phyloP scores from a whole-genome alignment of 2,888 invertebrate species.

The Coleophora deauratella region DNA sequence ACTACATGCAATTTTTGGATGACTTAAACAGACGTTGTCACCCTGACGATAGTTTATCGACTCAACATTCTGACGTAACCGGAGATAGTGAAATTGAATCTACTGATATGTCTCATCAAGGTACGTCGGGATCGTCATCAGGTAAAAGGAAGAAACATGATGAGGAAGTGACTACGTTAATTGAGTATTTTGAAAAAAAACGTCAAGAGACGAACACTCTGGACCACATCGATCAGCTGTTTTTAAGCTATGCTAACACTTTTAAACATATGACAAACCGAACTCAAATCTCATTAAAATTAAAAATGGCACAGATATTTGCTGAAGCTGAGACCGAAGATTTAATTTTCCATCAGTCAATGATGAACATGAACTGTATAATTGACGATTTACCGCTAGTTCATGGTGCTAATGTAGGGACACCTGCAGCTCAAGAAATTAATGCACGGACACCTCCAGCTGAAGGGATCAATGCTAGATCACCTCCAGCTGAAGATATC shows the following conservation, averaged over 20 bases:
- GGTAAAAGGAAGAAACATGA: not conserved
- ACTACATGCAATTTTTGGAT: not conserved
- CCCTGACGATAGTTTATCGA: too few species aligned
- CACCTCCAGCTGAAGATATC: too few species aligned
- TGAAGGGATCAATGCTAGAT: too few species aligned
- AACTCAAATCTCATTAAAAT: not conserved
- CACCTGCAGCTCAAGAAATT: too few species aligned
- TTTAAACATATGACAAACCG: not conserved
- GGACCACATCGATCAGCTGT: not conserved
- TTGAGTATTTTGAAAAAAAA: not conserved
- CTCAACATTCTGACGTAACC: too few species aligned
- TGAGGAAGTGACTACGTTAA: not conserved
- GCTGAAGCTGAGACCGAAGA: conserved; percentile 2
- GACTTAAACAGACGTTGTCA: not conserved
- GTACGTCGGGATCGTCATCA: too few species aligned
- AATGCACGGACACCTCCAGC: too few species aligned
- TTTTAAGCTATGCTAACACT: not conserved
- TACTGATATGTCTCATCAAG: too few species aligned
- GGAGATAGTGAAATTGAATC: not conserved
- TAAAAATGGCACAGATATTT: not conserved
- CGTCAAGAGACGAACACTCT: not conserved
- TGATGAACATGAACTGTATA: too few species aligned
- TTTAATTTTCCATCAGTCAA: too few species aligned
- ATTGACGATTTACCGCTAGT: too few species aligned
- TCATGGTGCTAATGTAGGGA: too few species aligned